phyloP scores from a whole-genome alignment of 2,888 invertebrate species.

The Diadegma fenestrale region DNA sequence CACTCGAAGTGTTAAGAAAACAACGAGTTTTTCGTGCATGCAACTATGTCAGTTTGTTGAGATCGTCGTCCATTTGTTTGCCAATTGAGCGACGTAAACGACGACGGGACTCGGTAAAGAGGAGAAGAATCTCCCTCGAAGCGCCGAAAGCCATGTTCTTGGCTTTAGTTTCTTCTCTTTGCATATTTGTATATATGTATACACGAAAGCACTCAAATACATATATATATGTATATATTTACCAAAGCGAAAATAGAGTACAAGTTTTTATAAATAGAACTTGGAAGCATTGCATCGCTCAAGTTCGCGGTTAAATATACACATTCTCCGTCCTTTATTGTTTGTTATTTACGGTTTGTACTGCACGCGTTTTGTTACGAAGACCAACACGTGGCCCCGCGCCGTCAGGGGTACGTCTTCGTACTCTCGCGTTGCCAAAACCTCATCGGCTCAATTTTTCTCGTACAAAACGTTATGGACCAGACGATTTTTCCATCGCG shows the following conservation, averaged over 20 bases:
- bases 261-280: conserved; percentile 71
- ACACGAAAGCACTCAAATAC: conserved; percentile 8
- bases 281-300: conserved; percentile 64
- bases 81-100: not conserved
- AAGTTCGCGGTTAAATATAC: conserved; percentile 72
- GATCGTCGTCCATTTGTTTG: conserved; percentile 1
- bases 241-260: conserved; percentile 66
- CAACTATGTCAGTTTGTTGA: not conserved
- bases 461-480: not conserved
- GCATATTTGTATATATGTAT: conserved; percentile 13
- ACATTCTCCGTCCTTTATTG: conserved; percentile 66
- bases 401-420: not conserved
- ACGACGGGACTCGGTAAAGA: not conserved
- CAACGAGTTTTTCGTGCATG: not conserved
- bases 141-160: conserved; percentile 57
- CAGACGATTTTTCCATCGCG: conserved; percentile 9
- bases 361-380: conserved; percentile 61
- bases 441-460: not conserved
- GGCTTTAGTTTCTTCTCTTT: conserved; percentile 7
- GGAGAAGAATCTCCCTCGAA: conserved; percentile 47
- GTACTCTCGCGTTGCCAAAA: conserved; percentile 25
- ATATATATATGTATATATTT: conserved; percentile 5
- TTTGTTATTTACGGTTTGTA: conserved; percentile 70
- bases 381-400: conserved; percentile 42
- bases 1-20: not conserved